Evolutionary conservation across 2,113 vertebrate species (phyloP).

Genomic region (Helogale parvula): DNA sequence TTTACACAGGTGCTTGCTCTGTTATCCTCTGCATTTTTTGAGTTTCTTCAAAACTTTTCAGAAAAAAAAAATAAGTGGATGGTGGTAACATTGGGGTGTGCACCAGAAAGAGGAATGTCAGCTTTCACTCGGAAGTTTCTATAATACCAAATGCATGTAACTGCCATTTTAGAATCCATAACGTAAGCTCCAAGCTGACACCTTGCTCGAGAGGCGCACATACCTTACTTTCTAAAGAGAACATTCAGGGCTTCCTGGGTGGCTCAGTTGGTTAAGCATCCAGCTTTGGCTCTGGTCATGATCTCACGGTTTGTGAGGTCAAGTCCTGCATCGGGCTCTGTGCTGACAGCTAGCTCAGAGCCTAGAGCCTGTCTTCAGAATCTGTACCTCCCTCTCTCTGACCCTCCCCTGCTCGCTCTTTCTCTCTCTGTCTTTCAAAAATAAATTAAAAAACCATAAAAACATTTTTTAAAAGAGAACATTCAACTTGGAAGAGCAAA

Average conservation of each 20-base stretch:
- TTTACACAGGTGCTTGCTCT: background rate
- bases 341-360: no score
- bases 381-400: no score
- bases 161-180: background rate
- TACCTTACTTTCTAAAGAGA: background rate
- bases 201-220: background rate
- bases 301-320: no score
- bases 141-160: background rate
- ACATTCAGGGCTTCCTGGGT: background rate
- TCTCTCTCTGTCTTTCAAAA: no score
- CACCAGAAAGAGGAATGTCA: background rate
- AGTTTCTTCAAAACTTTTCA: background rate
- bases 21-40: background rate
- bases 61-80: background rate
- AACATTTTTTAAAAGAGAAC: background rate
- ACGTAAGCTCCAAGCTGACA: background rate
- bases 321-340: no score
- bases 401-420: no score
- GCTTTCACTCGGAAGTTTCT: background rate
- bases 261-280: no score
- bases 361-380: no score
- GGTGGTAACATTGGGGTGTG: background rate
- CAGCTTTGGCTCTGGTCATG: no score
- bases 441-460: no score
- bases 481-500: background rate